Evolutionary conservation across 2,113 vertebrate genomes (phyloP).

Genomic region (Scortum barcoo): DNA sequence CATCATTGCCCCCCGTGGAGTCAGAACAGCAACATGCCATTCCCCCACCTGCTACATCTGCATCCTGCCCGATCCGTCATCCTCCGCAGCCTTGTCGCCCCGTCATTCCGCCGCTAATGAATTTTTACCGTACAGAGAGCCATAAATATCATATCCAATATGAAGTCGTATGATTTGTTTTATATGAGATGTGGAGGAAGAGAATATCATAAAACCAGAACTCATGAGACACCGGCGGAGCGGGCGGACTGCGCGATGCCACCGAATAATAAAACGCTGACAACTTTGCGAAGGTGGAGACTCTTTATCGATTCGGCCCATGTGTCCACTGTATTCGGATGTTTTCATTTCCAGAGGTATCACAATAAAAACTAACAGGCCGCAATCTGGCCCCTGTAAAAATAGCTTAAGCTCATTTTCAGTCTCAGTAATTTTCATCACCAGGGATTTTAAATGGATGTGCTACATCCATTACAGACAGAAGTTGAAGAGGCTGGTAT

Average conservation of each 20-base stretch:
- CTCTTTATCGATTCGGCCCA: conserved; percentile 40
- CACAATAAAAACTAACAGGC: conserved; percentile 59
- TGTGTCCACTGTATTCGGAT: conserved; percentile 42
- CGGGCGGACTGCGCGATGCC: conserved; percentile 43
- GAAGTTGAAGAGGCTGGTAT: conserved; percentile 38
- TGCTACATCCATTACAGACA: conserved; percentile 60
- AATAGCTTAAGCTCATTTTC: conserved; percentile 73
- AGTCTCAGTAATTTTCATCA: conserved; percentile 68
- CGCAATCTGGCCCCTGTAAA: conserved; percentile 57
- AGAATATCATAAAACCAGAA: conserved; percentile 24
- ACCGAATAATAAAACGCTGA: conserved; percentile 50
- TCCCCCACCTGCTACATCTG: conserved; percentile 22
- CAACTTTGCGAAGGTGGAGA: conserved; percentile 45
- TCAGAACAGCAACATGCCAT: conserved; percentile 13
- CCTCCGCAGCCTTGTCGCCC: conserved; percentile 13
- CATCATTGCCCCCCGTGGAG: conserved; percentile 23
- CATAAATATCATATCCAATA: conserved; percentile 53
- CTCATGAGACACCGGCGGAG: conserved; percentile 29
- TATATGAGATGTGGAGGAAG: conserved; percentile 34
- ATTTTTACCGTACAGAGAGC: conserved; percentile 39
- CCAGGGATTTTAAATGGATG: conserved; percentile 65
- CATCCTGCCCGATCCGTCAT: conserved; percentile 60
- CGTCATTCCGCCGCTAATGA: conserved; percentile 34
- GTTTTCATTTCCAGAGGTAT: conserved; percentile 64
- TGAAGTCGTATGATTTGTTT: conserved; percentile 53